These are phyloP conservation scores for Zootoca vivipara DNA, from an alignment of 2,113 vertebrate genomes.

Conservation along the genomic window DNA sequence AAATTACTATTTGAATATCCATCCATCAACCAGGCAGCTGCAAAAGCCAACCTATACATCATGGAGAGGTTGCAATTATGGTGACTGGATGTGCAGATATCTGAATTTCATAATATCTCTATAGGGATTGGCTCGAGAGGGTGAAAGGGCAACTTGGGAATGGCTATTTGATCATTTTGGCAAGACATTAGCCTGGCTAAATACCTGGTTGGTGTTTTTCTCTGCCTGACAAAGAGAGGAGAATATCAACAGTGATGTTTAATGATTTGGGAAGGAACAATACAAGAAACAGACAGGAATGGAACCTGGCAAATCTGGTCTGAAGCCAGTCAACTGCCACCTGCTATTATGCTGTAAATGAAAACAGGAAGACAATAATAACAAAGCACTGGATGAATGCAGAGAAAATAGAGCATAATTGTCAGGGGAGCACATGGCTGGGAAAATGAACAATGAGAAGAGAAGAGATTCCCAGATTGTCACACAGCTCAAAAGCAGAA, in stretches of 20 bases:
- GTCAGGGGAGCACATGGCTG: slow-evolving; percentile 3
- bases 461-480: background rate
- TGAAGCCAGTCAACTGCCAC: slow-evolving; percentile 49
- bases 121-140: background rate
- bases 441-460: background rate
- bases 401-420: slow-evolving; percentile 8
- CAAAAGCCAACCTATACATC: slow-evolving; percentile 50
- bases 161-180: background rate
- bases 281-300: slow-evolving; percentile 26
- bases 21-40: slow-evolving; percentile 55
- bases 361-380: slow-evolving; percentile 39
- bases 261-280: slow-evolving; percentile 36
- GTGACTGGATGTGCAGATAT: background rate
- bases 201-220: slow-evolving; percentile 13
- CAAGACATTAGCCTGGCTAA: slow-evolving; percentile 35
- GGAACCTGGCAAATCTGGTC: slow-evolving; percentile 17
- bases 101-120: background rate
- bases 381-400: slow-evolving; percentile 18
- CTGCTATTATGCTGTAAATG: slow-evolving; percentile 41
- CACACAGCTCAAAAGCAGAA: background rate
- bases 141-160: background rate
- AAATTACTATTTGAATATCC: slow-evolving; percentile 56
- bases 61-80: slow-evolving; percentile 21
- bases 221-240: slow-evolving; percentile 39
- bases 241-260: slow-evolving; percentile 39